Percentiles rank a stretch among this genome's conserved stretches.
Conservation (phyloP, 2,113 vertebrate species). For the Jaculus jaculus region DNA sequence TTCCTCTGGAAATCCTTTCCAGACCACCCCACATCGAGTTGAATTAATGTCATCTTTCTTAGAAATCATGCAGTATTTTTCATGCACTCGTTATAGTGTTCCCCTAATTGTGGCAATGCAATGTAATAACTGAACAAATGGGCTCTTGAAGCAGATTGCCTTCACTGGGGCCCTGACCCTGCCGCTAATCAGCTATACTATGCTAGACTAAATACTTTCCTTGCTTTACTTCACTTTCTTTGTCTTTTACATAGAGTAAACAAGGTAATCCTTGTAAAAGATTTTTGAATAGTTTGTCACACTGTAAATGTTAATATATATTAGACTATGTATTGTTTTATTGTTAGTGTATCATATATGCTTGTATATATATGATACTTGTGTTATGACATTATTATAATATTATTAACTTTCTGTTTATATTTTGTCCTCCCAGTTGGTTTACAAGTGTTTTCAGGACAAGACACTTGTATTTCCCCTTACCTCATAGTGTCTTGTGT, state of each 20-base stretch:
- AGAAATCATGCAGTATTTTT: neutral
- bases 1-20: slow-evolving; percentile 40
- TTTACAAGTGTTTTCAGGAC: slow-evolving; percentile 46
- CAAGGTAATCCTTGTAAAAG: slow-evolving; percentile 23
- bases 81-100: neutral
- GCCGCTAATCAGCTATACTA: neutral
- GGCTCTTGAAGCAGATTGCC: neutral
- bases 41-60: slow-evolving; percentile 14
- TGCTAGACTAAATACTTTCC: neutral
- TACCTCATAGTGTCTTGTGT: neutral
- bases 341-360: neutral
- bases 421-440: neutral
- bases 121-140: neutral
- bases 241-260: neutral
- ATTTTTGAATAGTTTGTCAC: neutral
- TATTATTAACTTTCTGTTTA: slow-evolving; percentile 28
- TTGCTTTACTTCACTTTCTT: slow-evolving; percentile 32
- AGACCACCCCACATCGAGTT: neutral
- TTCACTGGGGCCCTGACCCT: neutral
- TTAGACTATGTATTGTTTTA: neutral
- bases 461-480: neutral
- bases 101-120: neutral
- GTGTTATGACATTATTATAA: neutral
- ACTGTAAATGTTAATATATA: slow-evolving; percentile 25
- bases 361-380: neutral